Conservation (phyloP, 1,140 invertebrate genomes). For the Habropoda laboriosa region DNA sequence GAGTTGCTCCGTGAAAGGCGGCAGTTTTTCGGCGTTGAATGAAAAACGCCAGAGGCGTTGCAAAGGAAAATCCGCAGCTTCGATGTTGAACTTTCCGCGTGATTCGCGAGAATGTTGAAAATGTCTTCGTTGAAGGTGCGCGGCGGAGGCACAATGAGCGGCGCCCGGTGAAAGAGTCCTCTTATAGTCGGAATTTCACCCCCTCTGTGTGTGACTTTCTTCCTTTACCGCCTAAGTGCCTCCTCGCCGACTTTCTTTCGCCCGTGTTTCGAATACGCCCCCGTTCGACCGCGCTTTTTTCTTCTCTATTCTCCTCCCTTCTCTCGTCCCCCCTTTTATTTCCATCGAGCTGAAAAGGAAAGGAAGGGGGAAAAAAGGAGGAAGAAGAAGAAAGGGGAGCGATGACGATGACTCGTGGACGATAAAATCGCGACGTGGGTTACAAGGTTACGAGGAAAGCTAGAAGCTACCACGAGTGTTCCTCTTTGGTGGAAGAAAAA, state of each 20-base stretch:
- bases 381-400: not conserved
- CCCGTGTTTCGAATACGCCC: constrained; percentile 32
- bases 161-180: not conserved
- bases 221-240: constrained; percentile 29
- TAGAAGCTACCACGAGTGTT: constrained; percentile 34
- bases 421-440: constrained; percentile 13
- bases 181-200: not conserved
- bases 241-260: constrained; percentile 41
- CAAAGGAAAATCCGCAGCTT: not conserved
- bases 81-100: not conserved
- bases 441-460: constrained; percentile 15
- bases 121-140: not conserved
- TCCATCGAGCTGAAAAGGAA: no score
- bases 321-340: not conserved
- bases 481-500: not conserved
- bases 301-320: not conserved
- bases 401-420: not conserved
- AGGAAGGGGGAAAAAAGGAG: no score
- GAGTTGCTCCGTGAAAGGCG: not conserved
- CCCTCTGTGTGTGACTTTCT: constrained; percentile 3
- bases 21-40: not conserved
- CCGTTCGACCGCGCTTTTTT: not conserved
- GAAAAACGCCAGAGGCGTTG: not conserved
- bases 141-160: not conserved
- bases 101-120: not conserved